phyloP scores from a whole-genome alignment of 1,140 invertebrate species.

The Leguminivora glycinivorella region DNA sequence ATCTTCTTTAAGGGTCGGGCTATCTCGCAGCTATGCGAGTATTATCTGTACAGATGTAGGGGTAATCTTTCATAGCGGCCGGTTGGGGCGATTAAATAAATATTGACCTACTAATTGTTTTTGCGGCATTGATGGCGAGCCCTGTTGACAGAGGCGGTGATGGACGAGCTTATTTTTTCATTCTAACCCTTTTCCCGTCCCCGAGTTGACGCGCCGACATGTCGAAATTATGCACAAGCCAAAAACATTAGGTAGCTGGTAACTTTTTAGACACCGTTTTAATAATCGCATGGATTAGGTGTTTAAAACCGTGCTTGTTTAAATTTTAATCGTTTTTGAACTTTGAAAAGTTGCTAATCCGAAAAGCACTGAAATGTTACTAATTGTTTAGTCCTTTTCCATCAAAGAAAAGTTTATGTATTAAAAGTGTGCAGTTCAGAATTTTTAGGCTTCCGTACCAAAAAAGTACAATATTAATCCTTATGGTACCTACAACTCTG shows the following conservation, averaged over 20 bases:
- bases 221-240: constrained; percentile 42
- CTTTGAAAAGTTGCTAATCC: too few species aligned
- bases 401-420: too few species aligned
- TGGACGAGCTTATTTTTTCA: constrained; percentile 65
- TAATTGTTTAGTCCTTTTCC: too few species aligned
- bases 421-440: too few species aligned
- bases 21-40: neutral
- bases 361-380: too few species aligned
- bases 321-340: too few species aligned
- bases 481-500: too few species aligned
- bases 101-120: constrained; percentile 76
- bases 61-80: constrained; percentile 48
- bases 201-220: constrained; percentile 50
- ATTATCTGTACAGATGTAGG: constrained; percentile 11
- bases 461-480: too few species aligned
- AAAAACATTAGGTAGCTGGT: constrained; percentile 14
- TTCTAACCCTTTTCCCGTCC: constrained; percentile 58
- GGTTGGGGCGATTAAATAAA: constrained; percentile 67
- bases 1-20: neutral
- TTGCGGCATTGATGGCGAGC: constrained; percentile 63
- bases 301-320: too few species aligned
- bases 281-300: neutral
- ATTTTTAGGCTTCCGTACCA: too few species aligned
- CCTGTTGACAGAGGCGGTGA: constrained; percentile 71
- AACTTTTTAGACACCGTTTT: constrained; percentile 16